These are phyloP conservation scores for Amaurobius ferox DNA, from an alignment of 2,888 invertebrate species.

Conservation along the genomic window DNA sequence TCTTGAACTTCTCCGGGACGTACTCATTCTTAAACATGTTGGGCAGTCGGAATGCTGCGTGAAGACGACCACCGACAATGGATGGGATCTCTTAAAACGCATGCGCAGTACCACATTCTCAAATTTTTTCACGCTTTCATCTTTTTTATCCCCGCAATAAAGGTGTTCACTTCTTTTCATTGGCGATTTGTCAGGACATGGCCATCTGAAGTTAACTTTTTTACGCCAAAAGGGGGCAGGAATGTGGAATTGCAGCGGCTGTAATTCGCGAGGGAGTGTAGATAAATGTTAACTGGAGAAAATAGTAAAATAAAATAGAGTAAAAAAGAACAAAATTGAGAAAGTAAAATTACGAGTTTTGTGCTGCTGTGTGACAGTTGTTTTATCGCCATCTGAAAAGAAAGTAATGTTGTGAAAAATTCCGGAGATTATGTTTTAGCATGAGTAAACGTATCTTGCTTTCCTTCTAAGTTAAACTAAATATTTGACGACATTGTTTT, in stretches of 20 bases:
- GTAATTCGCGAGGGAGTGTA: neutral
- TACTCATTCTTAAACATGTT: conserved; percentile 14
- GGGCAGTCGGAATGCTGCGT: conserved; percentile 13
- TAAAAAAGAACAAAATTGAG: neutral
- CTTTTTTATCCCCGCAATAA: neutral
- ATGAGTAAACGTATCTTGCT: too few species aligned
- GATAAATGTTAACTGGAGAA: neutral
- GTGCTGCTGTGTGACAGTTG: neutral
- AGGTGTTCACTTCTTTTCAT: conserved; percentile 5
- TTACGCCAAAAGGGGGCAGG: neutral
- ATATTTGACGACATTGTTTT: too few species aligned
- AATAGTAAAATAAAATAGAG: neutral
- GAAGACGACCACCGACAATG: neutral
- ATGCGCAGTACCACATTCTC: neutral
- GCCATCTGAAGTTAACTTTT: neutral
- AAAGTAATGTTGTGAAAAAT: neutral
- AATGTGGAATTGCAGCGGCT: neutral
- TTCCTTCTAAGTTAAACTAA: too few species aligned
- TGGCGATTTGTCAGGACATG: neutral
- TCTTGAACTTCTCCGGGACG: conserved; percentile 1
- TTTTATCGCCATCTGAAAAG: neutral
- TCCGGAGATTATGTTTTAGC: neutral
- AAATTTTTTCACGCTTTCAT: neutral
- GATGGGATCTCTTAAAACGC: neutral
- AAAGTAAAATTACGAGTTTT: neutral